Conservation (phyloP, 2,113 vertebrate genomes). For the Ctenodactylus gundi region DNA sequence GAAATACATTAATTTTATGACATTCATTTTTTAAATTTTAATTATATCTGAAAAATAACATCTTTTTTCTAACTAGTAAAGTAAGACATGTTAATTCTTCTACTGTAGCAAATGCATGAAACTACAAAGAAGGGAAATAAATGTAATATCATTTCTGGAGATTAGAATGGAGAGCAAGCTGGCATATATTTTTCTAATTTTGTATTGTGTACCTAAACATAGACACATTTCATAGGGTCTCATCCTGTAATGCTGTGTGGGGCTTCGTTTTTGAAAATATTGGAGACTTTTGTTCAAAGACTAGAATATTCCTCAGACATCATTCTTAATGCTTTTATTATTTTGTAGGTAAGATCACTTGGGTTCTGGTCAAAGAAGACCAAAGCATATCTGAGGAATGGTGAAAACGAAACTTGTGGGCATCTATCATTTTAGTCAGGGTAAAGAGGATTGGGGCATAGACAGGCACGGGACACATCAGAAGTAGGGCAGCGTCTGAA, state of each 20-base stretch:
- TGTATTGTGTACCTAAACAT: neutral
- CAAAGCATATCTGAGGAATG: neutral
- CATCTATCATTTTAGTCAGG: neutral
- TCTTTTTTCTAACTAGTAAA: conserved; percentile 31
- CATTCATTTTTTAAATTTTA: conserved; percentile 45
- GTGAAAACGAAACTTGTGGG: neutral
- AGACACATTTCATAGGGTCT: conserved; percentile 3
- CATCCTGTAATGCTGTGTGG: neutral
- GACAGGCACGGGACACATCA: neutral
- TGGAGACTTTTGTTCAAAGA: neutral
- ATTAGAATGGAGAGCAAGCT: neutral
- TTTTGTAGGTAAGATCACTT: neutral
- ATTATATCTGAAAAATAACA: conserved; percentile 49
- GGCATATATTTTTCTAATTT: conserved; percentile 23
- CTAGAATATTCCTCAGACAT: neutral
- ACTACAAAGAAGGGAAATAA: conserved; percentile 1
- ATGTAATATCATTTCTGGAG: neutral
- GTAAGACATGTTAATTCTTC: conserved; percentile 36
- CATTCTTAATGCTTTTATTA: neutral
- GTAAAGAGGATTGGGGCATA: neutral
- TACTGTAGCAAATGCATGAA: conserved; percentile 24
- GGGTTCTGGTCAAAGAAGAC: neutral
- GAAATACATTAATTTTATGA: conserved; percentile 53
- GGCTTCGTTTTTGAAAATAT: neutral
- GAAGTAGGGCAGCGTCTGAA: neutral